Conservation (phyloP, 2,113 vertebrate genomes). For the Vidua macroura region DNA sequence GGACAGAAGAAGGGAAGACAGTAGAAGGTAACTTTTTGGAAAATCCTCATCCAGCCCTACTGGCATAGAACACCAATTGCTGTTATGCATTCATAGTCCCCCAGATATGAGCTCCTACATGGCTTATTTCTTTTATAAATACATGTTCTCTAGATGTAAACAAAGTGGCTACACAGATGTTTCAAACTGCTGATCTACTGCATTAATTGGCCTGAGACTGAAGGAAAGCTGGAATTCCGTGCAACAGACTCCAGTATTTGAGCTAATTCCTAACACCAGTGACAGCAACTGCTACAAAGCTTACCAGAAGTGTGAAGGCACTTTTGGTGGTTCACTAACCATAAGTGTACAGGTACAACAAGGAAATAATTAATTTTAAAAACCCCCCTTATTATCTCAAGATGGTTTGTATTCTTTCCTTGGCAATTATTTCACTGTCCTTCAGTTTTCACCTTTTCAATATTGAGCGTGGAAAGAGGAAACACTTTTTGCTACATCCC, state of each 20-base stretch:
- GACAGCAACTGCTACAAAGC: background rate
- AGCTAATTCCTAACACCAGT: background rate
- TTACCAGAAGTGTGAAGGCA: background rate
- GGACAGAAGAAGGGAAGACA: background rate
- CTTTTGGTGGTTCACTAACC: background rate
- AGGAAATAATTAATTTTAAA: background rate
- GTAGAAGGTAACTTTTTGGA: background rate
- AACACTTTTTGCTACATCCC: background rate
- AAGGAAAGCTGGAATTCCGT: background rate
- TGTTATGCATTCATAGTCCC: background rate
- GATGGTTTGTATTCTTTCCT: background rate
- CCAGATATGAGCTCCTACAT: accelerated
- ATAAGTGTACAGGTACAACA: background rate
- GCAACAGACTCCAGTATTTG: background rate
- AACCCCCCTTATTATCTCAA: background rate
- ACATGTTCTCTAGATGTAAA: background rate
- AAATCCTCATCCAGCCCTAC: background rate
- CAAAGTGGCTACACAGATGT: background rate
- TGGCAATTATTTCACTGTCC: background rate
- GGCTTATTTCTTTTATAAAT: background rate
- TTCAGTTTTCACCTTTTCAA: background rate
- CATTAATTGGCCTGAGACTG: background rate
- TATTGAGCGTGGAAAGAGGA: background rate
- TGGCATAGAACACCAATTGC: background rate
- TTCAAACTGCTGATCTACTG: background rate